Evolutionary conservation across 2,797 vertebrate genomes (phyloP).

Genomic region (Macrochelys suwanniensis): DNA sequence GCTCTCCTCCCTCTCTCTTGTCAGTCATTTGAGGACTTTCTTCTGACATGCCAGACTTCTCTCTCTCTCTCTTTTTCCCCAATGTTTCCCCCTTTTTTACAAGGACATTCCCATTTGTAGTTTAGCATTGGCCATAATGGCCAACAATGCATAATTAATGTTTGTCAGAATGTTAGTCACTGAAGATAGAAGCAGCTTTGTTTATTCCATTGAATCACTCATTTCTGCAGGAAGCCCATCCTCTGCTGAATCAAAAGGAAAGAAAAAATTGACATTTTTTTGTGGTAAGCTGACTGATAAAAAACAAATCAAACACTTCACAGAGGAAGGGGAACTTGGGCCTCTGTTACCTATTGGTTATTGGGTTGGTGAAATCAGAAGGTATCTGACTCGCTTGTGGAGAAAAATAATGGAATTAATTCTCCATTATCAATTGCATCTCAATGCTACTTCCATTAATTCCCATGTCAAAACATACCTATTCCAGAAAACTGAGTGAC

Average conservation of each 20-base stretch:
- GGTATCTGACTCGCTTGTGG: neutral
- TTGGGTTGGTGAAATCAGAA: neutral
- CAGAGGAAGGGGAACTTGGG: neutral
- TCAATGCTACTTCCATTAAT: neutral
- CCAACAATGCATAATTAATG: neutral
- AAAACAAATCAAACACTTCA: neutral
- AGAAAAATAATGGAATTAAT: rapidly evolving
- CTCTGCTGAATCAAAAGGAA: neutral
- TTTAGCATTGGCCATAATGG: neutral
- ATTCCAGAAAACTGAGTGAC: neutral
- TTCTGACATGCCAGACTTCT: neutral
- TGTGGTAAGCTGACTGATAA: neutral
- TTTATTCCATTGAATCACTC: neutral
- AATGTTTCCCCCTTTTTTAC: neutral
- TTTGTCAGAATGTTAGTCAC: neutral
- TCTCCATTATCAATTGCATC: neutral
- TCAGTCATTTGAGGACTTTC: neutral
- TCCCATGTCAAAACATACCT: neutral
- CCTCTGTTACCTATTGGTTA: neutral
- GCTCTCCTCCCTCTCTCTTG: neutral
- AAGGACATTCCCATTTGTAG: rapidly evolving
- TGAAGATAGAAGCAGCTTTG: neutral
- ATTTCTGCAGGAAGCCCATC: neutral
- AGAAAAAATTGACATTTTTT: neutral
- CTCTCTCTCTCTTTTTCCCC: neutral